Conservation (phyloP, 2,113 vertebrate genomes). For the Sigmodon hispidus region DNA sequence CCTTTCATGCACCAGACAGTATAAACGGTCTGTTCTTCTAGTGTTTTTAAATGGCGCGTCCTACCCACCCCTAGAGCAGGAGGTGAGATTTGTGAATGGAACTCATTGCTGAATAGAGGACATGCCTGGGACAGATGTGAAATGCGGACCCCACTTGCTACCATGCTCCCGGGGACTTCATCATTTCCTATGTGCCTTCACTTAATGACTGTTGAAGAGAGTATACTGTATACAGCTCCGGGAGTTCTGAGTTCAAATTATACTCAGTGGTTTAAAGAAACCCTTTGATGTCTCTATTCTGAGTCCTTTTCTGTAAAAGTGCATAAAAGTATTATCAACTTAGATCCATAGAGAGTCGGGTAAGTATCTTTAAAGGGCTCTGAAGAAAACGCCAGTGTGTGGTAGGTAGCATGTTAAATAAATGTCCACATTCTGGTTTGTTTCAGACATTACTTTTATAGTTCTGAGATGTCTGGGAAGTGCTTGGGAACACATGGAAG, state of each 20-base stretch:
- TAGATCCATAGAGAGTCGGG: neutral
- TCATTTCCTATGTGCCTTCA: neutral
- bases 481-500: neutral
- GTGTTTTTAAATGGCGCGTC: neutral
- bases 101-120: neutral
- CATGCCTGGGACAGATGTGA: neutral
- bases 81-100: neutral
- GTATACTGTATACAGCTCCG: neutral
- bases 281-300: neutral
- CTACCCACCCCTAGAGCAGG: neutral
- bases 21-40: neutral
- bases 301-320: neutral
- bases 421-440: neutral
- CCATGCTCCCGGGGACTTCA: neutral
- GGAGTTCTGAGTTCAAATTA: neutral
- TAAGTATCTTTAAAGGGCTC: conserved; percentile 1
- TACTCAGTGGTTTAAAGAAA: neutral
- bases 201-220: neutral
- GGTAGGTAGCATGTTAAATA: conserved; percentile 5
- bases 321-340: neutral
- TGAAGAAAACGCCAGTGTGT: neutral
- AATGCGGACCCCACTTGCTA: neutral
- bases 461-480: neutral
- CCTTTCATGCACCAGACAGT: neutral
- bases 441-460: neutral